phyloP scores from a whole-genome alignment of 2,888 invertebrate genomes.

The Scaptomyza parva region DNA sequence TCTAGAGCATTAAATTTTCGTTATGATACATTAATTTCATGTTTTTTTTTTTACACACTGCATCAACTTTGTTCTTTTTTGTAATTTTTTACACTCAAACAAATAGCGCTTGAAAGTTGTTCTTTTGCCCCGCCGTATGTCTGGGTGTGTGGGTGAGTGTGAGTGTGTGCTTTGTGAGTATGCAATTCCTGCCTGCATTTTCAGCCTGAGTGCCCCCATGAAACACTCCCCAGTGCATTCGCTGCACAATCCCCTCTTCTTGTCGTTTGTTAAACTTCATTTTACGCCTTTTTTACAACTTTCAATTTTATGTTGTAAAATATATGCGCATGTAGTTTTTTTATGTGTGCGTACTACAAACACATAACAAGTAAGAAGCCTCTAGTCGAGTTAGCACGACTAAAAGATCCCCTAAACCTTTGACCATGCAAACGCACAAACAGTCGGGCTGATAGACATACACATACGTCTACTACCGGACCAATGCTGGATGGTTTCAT shows the following conservation, averaged over 20 bases:
- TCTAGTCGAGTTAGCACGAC: too few species aligned
- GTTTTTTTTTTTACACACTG: slow-evolving; percentile 3
- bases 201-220: slow-evolving; percentile 68
- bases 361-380: too few species aligned
- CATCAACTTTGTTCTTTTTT: slow-evolving; percentile 47
- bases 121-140: slow-evolving; percentile 42
- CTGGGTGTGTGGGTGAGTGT: slow-evolving; percentile 24
- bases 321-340: slow-evolving; percentile 15
- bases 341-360: slow-evolving; percentile 37
- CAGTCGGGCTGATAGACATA: too few species aligned
- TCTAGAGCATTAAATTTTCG: slow-evolving; percentile 37
- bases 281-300: slow-evolving; percentile 79
- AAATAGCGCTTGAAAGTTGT: slow-evolving; percentile 76
- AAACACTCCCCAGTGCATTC: slow-evolving; percentile 43
- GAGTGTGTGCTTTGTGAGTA: slow-evolving; percentile 58
- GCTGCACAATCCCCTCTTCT: slow-evolving; percentile 5
- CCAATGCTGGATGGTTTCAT: too few species aligned
- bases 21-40: slow-evolving; percentile 16
- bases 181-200: slow-evolving; percentile 78
- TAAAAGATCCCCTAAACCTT: too few species aligned
- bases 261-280: slow-evolving; percentile 77
- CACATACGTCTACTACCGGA: too few species aligned
- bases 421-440: too few species aligned
- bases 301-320: slow-evolving; percentile 72
- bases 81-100: slow-evolving; percentile 78